Evolutionary conservation across 2,888 invertebrate genomes (phyloP).

Genomic region (Aporophyla lueneburgensis): DNA sequence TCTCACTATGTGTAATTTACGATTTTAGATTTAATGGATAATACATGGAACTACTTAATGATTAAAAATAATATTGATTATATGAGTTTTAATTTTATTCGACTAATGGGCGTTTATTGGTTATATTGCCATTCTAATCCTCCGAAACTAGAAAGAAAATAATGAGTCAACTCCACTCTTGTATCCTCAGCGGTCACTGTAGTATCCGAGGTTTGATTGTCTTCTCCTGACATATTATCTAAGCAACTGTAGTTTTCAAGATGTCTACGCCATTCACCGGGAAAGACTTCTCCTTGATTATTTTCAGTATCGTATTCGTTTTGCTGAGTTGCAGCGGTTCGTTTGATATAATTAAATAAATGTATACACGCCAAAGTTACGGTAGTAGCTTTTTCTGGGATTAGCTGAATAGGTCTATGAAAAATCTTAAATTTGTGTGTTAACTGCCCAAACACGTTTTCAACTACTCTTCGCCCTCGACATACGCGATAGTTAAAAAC

Average conservation of each 20-base stretch:
- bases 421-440: constrained; percentile 50
- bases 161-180: constrained; percentile 50
- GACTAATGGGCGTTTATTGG: constrained; percentile 45
- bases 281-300: constrained; percentile 50
- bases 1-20: constrained; percentile 13
- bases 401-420: constrained; percentile 50
- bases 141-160: constrained; percentile 55
- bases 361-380: constrained; percentile 56
- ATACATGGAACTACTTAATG: constrained; percentile 27
- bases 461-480: constrained; percentile 65
- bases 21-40: constrained; percentile 27
- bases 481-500: constrained; percentile 60
- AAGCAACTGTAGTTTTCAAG: constrained; percentile 41
- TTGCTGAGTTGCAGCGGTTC: constrained; percentile 30
- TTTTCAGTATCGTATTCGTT: constrained; percentile 63
- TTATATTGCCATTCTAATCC: constrained; percentile 52
- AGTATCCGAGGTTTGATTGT: constrained; percentile 41
- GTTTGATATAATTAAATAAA: too few species aligned
- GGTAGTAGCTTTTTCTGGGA: constrained; percentile 48
- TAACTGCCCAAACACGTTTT: constrained; percentile 67
- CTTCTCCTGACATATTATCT: constrained; percentile 41
- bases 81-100: too few species aligned
- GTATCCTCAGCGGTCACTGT: constrained; percentile 42
- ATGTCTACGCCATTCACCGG: constrained; percentile 46
- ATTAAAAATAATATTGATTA: constrained; percentile 29